A percentile compares a stretch with the other conserved stretches of the same genome.
phyloP scores from a whole-genome alignment of 2,888 invertebrate species.

The Pollenia amentaria region DNA sequence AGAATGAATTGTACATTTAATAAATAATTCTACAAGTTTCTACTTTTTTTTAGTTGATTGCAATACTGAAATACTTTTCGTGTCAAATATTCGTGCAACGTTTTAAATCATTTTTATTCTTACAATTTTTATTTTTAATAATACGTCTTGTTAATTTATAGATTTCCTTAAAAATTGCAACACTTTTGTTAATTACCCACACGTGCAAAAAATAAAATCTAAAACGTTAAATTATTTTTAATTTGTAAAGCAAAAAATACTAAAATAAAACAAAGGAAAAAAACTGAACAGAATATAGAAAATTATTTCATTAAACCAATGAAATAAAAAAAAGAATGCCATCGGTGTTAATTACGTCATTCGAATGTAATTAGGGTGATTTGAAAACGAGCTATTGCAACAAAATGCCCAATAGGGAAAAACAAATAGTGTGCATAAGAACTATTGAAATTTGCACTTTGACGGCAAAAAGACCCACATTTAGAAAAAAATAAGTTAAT shows the following conservation, averaged over 20 bases:
- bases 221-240: too few species aligned
- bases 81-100: too few species aligned
- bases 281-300: background rate
- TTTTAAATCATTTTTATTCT: background rate
- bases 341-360: conserved; percentile 9
- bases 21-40: too few species aligned
- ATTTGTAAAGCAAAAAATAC: background rate
- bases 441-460: too few species aligned
- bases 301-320: conserved; percentile 26
- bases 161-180: conserved; percentile 42
- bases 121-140: background rate
- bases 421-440: too few species aligned
- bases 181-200: conserved; percentile 47
- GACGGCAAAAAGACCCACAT: too few species aligned
- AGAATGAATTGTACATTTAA: too few species aligned
- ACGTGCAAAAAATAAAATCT: conserved; percentile 15
- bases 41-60: too few species aligned
- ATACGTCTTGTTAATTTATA: conserved; percentile 25
- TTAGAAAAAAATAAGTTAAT: too few species aligned
- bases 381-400: background rate
- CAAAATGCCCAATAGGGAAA: background rate
- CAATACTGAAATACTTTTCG: too few species aligned
- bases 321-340: conserved; percentile 1
- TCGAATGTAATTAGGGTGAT: background rate
- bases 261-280: conserved; percentile 3